Evolutionary conservation across 2,888 invertebrate species (phyloP).

Genomic region (Limnephilus auricula): DNA sequence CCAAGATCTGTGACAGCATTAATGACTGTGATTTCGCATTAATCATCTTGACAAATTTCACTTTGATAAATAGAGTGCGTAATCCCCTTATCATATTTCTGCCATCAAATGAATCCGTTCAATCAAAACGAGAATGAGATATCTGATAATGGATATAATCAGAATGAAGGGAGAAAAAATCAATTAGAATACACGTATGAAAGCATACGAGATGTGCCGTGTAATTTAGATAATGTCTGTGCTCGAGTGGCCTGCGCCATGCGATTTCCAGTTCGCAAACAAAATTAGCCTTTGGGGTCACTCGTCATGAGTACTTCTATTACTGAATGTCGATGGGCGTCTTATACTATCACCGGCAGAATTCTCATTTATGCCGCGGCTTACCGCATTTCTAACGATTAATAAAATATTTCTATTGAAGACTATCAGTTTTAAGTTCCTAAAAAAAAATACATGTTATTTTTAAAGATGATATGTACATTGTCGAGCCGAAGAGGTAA

Average conservation of each 20-base stretch:
- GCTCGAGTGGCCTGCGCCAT: not conserved
- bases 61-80: not conserved
- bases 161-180: not conserved
- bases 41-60: not conserved
- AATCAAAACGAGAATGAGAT: not conserved
- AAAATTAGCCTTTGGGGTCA: conserved; percentile 65
- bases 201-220: not conserved
- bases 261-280: conserved; percentile 52
- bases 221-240: not conserved
- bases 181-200: not conserved
- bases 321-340: conserved; percentile 10
- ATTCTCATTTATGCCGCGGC: not conserved
- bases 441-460: too few species aligned
- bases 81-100: not conserved
- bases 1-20: not conserved
- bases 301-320: conserved; percentile 52
- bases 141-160: not conserved
- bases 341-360: not conserved
- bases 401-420: too few species aligned
- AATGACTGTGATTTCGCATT: not conserved
- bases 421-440: too few species aligned
- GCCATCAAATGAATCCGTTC: not conserved
- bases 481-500: too few species aligned
- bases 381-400: too few species aligned
- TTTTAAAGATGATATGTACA: too few species aligned